Conservation (phyloP, 37 sponge, comb jelly and placozoan genomes). For the Chondrilla cf. caribensis region DNA sequence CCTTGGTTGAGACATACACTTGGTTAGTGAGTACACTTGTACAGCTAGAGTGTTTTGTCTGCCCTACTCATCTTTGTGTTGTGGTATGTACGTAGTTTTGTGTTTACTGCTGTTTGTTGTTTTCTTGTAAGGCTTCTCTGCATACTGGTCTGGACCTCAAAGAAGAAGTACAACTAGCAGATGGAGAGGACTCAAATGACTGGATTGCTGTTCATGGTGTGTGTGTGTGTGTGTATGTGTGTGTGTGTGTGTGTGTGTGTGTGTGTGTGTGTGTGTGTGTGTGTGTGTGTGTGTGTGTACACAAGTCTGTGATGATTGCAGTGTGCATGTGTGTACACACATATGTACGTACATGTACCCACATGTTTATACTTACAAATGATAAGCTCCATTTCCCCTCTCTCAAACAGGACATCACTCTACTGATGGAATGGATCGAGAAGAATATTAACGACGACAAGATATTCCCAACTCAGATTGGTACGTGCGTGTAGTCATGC, state of each 20-base stretch:
- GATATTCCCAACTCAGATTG: slow-evolving; percentile 71
- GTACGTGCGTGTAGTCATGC: slow-evolving; percentile 33
- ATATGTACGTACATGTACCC: not conserved
- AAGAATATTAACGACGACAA: slow-evolving; percentile 72
- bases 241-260: not conserved
- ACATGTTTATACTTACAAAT: no score
- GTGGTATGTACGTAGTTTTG: no score
- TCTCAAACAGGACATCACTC: slow-evolving; percentile 79
- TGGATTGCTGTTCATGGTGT: slow-evolving; percentile 91
- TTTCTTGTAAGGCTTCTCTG: slow-evolving; percentile 90
- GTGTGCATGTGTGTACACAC: not conserved
- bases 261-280: not conserved
- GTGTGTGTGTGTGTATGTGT: not conserved
- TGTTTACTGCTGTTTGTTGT: no score
- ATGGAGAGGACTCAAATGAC: slow-evolving; percentile 69
- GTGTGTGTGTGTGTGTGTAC: not conserved
- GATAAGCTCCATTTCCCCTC: no score
- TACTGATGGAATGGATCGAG: slow-evolving; percentile 89
- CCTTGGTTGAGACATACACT: no score
- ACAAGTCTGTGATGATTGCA: not conserved
- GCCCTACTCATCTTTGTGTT: no score
- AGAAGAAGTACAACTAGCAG: slow-evolving; percentile 69
- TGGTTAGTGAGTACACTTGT: no score
- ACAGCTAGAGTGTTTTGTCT: no score
- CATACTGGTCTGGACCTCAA: slow-evolving; percentile 83